These are phyloP conservation scores for Bombyx mandarina DNA, from an alignment of 1,140 invertebrate genomes.

Conservation along the genomic window DNA sequence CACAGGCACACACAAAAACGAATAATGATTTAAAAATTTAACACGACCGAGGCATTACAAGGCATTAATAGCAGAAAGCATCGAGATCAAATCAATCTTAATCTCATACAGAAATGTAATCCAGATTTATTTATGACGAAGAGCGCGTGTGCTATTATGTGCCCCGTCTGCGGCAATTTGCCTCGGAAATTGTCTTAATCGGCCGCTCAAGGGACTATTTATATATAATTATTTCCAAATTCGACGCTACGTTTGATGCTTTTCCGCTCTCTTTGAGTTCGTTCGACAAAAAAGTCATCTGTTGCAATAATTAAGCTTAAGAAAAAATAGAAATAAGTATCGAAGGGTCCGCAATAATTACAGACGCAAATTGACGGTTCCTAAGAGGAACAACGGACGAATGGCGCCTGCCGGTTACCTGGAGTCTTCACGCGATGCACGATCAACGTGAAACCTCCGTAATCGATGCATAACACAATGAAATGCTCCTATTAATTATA, in stretches of 20 bases:
- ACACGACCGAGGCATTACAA: slow-evolving; percentile 60
- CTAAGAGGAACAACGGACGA: slow-evolving; percentile 44
- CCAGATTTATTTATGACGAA: slow-evolving; percentile 70
- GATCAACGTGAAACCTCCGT: background rate
- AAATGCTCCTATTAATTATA: too few relatives aligned
- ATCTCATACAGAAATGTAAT: slow-evolving; percentile 69
- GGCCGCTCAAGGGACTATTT: slow-evolving; percentile 71
- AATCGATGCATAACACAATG: too few relatives aligned
- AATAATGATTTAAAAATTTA: slow-evolving; percentile 63
- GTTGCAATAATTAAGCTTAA: slow-evolving; percentile 66
- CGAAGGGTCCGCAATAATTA: slow-evolving; percentile 70
- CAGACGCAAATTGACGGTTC: slow-evolving; percentile 67
- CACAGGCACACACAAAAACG: slow-evolving; percentile 30
- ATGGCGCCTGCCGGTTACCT: slow-evolving; percentile 58
- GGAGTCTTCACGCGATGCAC: slow-evolving; percentile 37
- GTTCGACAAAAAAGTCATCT: slow-evolving; percentile 71
- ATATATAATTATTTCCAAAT: slow-evolving; percentile 72
- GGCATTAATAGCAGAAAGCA: slow-evolving; percentile 65
- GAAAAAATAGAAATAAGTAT: slow-evolving; percentile 71
- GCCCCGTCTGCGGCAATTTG: slow-evolving; percentile 67
- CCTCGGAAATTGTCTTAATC: slow-evolving; percentile 70
- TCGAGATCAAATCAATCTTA: slow-evolving; percentile 70
- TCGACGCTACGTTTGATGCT: slow-evolving; percentile 69
- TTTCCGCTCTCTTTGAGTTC: slow-evolving; percentile 70
- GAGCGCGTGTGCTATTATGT: slow-evolving; percentile 69